A percentile compares a stretch with the other conserved stretches of the same genome.
Conservation (phyloP, 2,888 invertebrate genomes). For the Erebia epiphron region DNA sequence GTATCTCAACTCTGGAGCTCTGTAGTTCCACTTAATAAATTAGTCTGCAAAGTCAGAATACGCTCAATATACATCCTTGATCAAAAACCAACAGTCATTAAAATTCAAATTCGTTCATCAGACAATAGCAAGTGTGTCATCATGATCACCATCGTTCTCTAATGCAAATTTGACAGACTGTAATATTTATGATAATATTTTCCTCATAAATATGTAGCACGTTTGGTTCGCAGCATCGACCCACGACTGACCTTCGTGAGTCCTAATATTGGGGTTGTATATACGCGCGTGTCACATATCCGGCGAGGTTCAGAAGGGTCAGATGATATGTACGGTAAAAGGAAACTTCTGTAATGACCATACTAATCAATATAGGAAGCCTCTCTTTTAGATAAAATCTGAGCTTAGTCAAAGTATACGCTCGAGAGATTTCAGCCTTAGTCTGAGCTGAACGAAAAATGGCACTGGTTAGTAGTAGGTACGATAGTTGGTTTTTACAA, state of each 20-base stretch:
- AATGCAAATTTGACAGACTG: constrained; percentile 42
- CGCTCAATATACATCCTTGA: background rate
- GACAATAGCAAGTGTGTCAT: constrained; percentile 26
- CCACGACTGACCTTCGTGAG: constrained; percentile 46
- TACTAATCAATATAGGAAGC: background rate
- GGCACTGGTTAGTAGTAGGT: too few relatives aligned
- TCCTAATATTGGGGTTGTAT: constrained; percentile 31
- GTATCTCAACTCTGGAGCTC: too few relatives aligned
- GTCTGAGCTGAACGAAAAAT: too few relatives aligned
- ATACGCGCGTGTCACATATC: constrained; percentile 27
- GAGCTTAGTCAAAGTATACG: too few relatives aligned
- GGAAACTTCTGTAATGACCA: background rate
- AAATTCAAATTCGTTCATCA: constrained; percentile 1
- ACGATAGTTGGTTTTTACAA: too few relatives aligned
- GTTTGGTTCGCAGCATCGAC: constrained; percentile 29
- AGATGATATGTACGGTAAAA: constrained; percentile 7
- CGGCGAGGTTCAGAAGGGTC: constrained; percentile 26
- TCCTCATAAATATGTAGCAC: constrained; percentile 39
- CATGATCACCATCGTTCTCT: constrained; percentile 19
- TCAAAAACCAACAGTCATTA: background rate
- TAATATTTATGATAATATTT: constrained; percentile 32
- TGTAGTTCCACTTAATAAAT: too few relatives aligned
- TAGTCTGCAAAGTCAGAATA: too few relatives aligned
- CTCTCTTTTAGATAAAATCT: background rate
- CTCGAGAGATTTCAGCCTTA: too few relatives aligned